Evolutionary conservation across 2,113 vertebrate genomes (phyloP).

Genomic region (Microtus oregoni): DNA sequence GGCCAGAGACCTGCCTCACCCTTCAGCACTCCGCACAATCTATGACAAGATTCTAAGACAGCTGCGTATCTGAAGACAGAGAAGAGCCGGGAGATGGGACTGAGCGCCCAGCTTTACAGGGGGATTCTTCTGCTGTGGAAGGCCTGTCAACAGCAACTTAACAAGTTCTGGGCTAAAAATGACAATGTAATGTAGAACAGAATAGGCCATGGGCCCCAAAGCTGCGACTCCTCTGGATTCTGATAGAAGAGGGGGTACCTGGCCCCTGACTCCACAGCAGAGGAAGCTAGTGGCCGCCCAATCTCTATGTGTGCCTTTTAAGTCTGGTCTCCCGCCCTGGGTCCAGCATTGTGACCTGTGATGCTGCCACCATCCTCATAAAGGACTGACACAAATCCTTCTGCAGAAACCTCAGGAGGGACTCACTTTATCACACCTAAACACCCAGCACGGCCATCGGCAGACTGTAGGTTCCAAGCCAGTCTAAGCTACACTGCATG

Average conservation of each 20-base stretch:
- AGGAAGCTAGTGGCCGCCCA: neutral
- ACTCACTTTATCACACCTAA: slow-evolving; percentile 81
- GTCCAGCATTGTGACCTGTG: neutral
- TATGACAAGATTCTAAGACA: neutral
- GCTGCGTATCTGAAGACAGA: neutral
- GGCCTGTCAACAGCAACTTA: slow-evolving; percentile 14
- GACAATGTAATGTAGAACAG: neutral
- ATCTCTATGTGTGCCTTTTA: neutral
- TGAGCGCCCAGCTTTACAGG: neutral
- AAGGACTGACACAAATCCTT: neutral
- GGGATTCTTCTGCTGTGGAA: neutral
- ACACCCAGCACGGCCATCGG: slow-evolving; percentile 77
- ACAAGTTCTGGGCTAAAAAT: slow-evolving; percentile 41
- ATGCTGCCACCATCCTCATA: neutral
- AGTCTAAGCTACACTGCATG: neutral
- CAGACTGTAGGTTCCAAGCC: neutral
- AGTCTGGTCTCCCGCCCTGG: neutral
- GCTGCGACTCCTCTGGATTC: neutral
- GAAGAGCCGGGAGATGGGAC: no score
- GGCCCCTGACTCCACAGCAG: neutral
- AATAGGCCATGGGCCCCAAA: neutral
- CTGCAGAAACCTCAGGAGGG: slow-evolving; percentile 35
- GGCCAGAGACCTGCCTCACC: neutral
- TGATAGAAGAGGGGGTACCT: neutral
- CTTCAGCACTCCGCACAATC: neutral